Evolutionary conservation across 2,888 invertebrate species (phyloP), one percentile per base, ranked within the genome.

Genomic region (Rhodophaea formosa): DNA sequence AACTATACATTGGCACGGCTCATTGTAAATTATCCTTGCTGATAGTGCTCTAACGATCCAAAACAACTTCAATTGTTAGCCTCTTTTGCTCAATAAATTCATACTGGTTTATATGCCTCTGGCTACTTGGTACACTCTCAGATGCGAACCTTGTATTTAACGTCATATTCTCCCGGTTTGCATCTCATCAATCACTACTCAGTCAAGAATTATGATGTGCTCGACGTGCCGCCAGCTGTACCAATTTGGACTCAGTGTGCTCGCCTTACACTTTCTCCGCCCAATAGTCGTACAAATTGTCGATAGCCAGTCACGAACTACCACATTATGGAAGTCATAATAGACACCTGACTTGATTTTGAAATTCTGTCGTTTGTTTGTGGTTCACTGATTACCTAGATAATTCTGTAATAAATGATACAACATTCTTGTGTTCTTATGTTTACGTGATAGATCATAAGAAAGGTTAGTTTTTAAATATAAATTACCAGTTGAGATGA

Each of bases 251-350:
- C 16, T 35, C n/a, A 35, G 14, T 15, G 8, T 8, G 15, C 14
- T 51, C 51, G 57, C 63, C 59, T 60, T 45, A 58, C 61, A 72
- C 76, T 77, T 77, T 77, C 77, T 74, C 75, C 66, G 65, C 63
- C 66, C 65, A 65, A 65, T 63, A 59, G 58, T 60, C 55, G 59
- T 58, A 65, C 69, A 64, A 66, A 69, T 70, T 58, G 67, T 63
- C 64, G 64, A 64, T 64, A 62, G 56, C 51, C 54, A 52, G 60
- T 62, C 66, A 66, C 66, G 62, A 62, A 56, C 43, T 30, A 52
- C 49, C 35, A 60, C 58, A 60, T 60, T 63, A 62, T 57, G 58
- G 59, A 49, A 58, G 49, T 53, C 54, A 53, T 59, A 60, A 61
- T 59, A 49, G 56, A 32, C 29, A 54, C 54, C 43, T 53, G 51